Conservation (phyloP, 2,797 vertebrate genomes). For the Enteromius afrohamiltoni region DNA sequence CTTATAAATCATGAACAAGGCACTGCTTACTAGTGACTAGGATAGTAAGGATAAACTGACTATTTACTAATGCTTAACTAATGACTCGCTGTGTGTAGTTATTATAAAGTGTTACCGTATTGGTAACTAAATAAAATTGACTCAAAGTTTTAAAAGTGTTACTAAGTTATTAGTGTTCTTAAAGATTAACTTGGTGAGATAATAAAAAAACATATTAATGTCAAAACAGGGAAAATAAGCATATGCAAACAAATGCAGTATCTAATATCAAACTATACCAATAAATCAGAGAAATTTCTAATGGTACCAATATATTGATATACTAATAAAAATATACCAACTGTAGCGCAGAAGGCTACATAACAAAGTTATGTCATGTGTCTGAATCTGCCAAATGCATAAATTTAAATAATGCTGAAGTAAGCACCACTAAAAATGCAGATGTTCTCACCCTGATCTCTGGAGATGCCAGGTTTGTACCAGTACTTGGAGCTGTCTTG, state of each 20-base stretch:
- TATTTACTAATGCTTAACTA: no score
- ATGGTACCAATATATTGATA: neutral
- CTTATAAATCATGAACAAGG: no score
- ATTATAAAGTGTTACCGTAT: no score
- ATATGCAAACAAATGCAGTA: neutral
- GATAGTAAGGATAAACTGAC: no score
- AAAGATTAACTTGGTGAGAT: neutral
- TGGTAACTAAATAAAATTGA: neutral
- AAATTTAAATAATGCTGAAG: neutral
- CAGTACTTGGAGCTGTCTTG: constrained; percentile 93
- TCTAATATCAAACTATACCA: neutral
- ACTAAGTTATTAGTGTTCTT: neutral
- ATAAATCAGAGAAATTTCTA: neutral
- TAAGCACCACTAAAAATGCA: neutral
- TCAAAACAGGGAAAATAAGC: neutral
- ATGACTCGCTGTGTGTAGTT: no score
- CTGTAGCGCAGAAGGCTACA: neutral
- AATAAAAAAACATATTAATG: neutral
- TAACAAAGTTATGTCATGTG: neutral
- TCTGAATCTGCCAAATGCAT: neutral
- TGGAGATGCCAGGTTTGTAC: constrained; percentile 91
- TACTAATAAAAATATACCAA: neutral
- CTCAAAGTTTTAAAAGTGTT: neutral
- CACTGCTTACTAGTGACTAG: no score
- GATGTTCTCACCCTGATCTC: constrained; percentile 86